Percentiles rank a stretch among this genome's conserved stretches.
phyloP scores from a whole-genome alignment of 1,140 invertebrate genomes.

The Drosophila micromelanica region DNA sequence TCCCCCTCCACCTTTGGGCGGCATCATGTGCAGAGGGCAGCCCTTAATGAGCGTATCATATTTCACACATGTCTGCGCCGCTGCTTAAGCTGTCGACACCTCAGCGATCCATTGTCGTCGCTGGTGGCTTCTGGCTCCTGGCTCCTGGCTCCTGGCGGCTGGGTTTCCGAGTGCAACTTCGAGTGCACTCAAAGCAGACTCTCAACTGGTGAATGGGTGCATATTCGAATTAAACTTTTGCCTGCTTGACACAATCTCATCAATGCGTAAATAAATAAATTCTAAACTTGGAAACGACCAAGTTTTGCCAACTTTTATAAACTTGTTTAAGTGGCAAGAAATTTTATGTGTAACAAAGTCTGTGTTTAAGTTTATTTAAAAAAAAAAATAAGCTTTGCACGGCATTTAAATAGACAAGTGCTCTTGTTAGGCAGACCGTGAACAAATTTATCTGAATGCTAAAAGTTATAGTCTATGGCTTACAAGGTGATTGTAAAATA shows the following conservation, averaged over 20 bases:
- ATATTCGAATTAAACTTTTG: conserved; percentile 9
- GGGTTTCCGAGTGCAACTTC: conserved; percentile 51
- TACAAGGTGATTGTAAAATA: neutral
- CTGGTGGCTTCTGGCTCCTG: neutral
- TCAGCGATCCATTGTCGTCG: conserved; percentile 25
- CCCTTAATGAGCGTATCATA: conserved; percentile 76
- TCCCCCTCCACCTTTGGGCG: neutral
- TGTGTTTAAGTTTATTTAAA: neutral
- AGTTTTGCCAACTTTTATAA: conserved; percentile 3
- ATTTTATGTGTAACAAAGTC: neutral
- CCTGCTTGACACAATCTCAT: conserved; percentile 1
- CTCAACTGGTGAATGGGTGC: neutral
- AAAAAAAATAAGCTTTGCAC: neutral
- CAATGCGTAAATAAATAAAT: conserved; percentile 27
- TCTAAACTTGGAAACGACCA: conserved; percentile 8
- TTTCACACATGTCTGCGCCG: conserved; percentile 62
- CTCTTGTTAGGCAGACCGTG: neutral
- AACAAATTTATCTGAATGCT: neutral
- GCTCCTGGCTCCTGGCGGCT: neutral
- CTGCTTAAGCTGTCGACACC: conserved; percentile 59
- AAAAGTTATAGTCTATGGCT: neutral
- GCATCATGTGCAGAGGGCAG: conserved; percentile 16
- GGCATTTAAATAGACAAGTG: neutral
- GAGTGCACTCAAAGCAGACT: neutral
- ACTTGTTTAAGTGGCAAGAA: conserved; percentile 9